These are phyloP conservation scores for Casuarius casuarius DNA, from an alignment of 2,113 vertebrate species.

Conservation along the genomic window DNA sequence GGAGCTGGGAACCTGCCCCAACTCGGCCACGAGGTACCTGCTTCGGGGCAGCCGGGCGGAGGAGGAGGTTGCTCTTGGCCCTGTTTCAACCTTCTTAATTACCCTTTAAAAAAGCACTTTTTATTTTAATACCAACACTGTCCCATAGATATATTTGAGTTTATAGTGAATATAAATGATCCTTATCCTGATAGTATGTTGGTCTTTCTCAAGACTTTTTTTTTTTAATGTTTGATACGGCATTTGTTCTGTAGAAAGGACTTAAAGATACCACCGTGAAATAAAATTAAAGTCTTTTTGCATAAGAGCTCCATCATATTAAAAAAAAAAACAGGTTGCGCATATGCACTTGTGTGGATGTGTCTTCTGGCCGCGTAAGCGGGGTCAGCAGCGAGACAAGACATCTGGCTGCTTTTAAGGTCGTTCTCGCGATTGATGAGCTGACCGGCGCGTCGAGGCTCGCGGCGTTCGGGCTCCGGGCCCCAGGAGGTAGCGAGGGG, in stretches of 20 bases:
- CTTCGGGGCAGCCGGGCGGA: not conserved
- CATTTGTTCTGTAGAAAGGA: not conserved
- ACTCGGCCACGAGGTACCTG: not conserved
- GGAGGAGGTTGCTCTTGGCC: not conserved
- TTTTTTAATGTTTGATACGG: not conserved
- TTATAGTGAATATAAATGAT: not conserved
- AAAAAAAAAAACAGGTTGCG: rapidly evolving
- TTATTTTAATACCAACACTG: not conserved
- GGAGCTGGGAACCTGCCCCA: not conserved
- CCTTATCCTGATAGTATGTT: no score
- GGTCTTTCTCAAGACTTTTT: not conserved
- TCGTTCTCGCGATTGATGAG: not conserved
- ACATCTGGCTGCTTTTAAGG: not conserved
- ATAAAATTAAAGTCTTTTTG: not conserved
- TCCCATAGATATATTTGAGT: rapidly evolving
- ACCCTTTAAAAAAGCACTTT: not conserved
- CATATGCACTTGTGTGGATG: rapidly evolving
- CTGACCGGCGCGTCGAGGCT: not conserved
- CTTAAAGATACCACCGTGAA: not conserved
- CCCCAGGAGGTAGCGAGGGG: rapidly evolving
- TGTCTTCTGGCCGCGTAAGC: rapidly evolving
- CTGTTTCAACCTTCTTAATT: not conserved
- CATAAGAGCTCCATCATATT: not conserved
- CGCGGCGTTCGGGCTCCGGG: rapidly evolving
- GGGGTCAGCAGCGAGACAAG: not conserved